Evolutionary conservation across 2,113 vertebrate genomes (phyloP), one percentile per base, ranked within the genome.

Genomic region (Cheilinus undulatus): DNA sequence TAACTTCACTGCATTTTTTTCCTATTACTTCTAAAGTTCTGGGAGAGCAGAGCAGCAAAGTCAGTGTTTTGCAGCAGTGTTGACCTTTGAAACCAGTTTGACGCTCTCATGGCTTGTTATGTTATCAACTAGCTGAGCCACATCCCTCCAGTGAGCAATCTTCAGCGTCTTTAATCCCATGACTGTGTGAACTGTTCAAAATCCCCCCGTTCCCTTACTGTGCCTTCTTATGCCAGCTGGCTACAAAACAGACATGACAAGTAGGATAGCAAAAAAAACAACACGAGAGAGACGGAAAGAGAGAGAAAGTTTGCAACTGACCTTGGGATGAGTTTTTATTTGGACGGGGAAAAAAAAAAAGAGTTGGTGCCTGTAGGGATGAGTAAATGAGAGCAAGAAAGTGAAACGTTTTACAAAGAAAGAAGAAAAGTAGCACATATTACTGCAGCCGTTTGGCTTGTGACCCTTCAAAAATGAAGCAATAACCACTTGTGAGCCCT

Each of bases 81-180:
- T 49, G 40, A 61, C 40, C 56, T 54, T 51, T 8, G 28, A 48
- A 81, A 57, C n/a, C 15, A n/a, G 34, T 66, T 57, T 57, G 59
- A 69, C 19, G 10, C 36, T 50, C 20, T 61, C 54, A 3, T 45
- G 22, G 4, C 24, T 22, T 52, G 38, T 52, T n/a, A 43, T 28
- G 14, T 34, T 34, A 3, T 26, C 48, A 32, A 27, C 51, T 4
- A 45, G 15, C 28, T 56, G 30, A 59, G 19, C 26, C 42, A 48
- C 59, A 11, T 12, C 17, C 12, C 36, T 27, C 26, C 45, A 78
- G 24, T 38, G 50, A 50, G 28, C 54, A 75, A 40, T 65, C 54
- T 70, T 59, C 24, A 45, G 11, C 30, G 27, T 72, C 56, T 81
- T 56, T 75, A 72, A 82, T 78, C 75, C n/a, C 22, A 7, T 20